phyloP scores from a whole-genome alignment of 2,113 vertebrate genomes.

The Hyperoodon ampullatus region DNA sequence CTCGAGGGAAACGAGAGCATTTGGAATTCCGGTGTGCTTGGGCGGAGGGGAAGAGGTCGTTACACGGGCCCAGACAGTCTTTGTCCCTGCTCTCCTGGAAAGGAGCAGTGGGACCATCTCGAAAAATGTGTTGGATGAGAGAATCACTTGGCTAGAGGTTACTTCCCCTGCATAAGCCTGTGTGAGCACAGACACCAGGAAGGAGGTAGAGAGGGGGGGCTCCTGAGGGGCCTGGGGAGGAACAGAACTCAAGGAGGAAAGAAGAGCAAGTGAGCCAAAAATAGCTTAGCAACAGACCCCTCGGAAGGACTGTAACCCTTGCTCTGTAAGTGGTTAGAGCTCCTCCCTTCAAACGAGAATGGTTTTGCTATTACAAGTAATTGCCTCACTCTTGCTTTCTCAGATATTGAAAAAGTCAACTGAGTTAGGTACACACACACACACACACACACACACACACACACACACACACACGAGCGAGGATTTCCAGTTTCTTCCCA shows the following conservation, averaged over 20 bases:
- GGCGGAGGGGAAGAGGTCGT: conserved; percentile 66
- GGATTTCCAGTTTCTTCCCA: conserved; percentile 17
- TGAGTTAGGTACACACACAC: not conserved
- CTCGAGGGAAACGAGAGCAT: conserved; percentile 68
- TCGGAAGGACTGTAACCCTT: conserved; percentile 58
- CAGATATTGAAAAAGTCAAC: conserved; percentile 52
- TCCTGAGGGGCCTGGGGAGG: conserved; percentile 63
- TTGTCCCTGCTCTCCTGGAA: conserved; percentile 71
- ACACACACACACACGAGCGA: not conserved
- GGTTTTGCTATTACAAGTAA: conserved; percentile 66
- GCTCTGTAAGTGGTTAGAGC: conserved; percentile 24
- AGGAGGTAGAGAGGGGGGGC: conserved; percentile 58
- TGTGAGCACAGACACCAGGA: conserved; percentile 58
- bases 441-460: not conserved
- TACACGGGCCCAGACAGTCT: conserved; percentile 64
- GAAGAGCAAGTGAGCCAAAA: conserved; percentile 66
- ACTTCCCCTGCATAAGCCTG: conserved; percentile 74
- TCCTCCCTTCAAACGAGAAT: conserved; percentile 54
- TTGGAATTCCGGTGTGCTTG: conserved; percentile 70
- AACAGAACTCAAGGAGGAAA: conserved; percentile 60
- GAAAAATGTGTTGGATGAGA: conserved; percentile 73
- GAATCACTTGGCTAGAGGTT: conserved; percentile 73
- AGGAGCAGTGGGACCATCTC: conserved; percentile 68
- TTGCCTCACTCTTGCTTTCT: conserved; percentile 15
- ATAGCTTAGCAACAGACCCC: conserved; percentile 66